Evolutionary conservation across 64 coral and sea anemone species (phyloP).

Genomic region (Montipora foliosa): DNA sequence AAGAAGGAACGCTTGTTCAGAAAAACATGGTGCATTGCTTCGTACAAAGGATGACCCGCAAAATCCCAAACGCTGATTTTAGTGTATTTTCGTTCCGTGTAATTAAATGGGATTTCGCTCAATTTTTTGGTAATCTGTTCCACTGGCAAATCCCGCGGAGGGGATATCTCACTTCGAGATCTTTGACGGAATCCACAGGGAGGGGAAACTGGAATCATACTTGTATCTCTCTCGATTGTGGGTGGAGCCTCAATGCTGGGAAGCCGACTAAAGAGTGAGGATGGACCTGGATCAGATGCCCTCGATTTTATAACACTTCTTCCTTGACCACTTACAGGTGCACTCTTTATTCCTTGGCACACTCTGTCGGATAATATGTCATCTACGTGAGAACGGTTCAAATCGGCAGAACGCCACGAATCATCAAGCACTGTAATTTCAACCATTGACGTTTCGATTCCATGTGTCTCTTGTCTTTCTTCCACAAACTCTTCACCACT

Average conservation of each 20-base stretch:
- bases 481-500: conserved; percentile 63
- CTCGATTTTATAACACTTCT: background rate
- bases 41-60: conserved; percentile 80
- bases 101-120: background rate
- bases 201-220: background rate
- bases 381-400: conserved; percentile 63
- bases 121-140: background rate
- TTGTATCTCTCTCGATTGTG: background rate
- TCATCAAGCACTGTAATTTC: conserved; percentile 67
- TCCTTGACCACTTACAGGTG: background rate
- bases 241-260: conserved; percentile 6
- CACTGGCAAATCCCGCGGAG: conserved; percentile 18
- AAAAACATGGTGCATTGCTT: conserved; percentile 92
- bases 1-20: conserved; percentile 77
- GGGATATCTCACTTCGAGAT: background rate
- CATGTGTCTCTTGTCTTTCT: conserved; percentile 73
- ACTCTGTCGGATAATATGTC: conserved; percentile 76
- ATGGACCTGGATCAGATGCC: background rate
- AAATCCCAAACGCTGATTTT: conserved; percentile 89
- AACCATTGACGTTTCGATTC: conserved; percentile 75
- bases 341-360: background rate
- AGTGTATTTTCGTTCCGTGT: conserved; percentile 16
- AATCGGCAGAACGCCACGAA: conserved; percentile 67
- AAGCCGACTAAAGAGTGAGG: background rate
- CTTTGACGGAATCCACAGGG: background rate